Evolutionary conservation across 53 echinoderm and acorn worm species (phyloP).

Genomic region (Antedon mediterranea): DNA sequence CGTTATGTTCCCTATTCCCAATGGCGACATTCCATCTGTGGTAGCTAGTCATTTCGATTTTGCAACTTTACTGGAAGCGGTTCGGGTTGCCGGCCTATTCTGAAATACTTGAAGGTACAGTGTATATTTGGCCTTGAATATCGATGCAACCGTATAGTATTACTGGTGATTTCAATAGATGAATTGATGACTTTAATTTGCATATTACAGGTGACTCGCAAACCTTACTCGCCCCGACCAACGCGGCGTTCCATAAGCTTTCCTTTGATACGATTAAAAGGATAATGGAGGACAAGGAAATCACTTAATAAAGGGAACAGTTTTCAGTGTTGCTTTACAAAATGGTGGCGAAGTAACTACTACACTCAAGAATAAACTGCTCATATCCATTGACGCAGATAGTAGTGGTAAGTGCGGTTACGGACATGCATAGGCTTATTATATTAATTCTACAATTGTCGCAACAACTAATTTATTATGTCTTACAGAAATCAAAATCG

Average conservation of each 20-base stretch:
- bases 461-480: too few species aligned
- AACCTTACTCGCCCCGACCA: neutral
- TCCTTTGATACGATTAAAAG: neutral
- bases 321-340: neutral
- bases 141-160: too few species aligned
- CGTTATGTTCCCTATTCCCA: slow-evolving; percentile 17
- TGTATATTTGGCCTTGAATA: too few species aligned
- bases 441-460: too few species aligned
- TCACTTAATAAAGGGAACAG: neutral
- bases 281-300: neutral
- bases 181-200: too few species aligned
- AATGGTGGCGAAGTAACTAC: neutral
- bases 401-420: neutral
- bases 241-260: neutral
- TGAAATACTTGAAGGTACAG: neutral
- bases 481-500: too few species aligned
- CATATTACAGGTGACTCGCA: neutral
- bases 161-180: too few species aligned
- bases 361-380: too few species aligned
- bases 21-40: neutral
- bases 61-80: neutral
- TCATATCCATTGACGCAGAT: neutral
- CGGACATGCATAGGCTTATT: too few species aligned
- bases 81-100: neutral
- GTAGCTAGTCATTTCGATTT: neutral